Percentiles rank a stretch among this genome's conserved stretches.
phyloP scores from a whole-genome alignment of 2,113 vertebrate genomes.

The Anseranas semipalmata region DNA sequence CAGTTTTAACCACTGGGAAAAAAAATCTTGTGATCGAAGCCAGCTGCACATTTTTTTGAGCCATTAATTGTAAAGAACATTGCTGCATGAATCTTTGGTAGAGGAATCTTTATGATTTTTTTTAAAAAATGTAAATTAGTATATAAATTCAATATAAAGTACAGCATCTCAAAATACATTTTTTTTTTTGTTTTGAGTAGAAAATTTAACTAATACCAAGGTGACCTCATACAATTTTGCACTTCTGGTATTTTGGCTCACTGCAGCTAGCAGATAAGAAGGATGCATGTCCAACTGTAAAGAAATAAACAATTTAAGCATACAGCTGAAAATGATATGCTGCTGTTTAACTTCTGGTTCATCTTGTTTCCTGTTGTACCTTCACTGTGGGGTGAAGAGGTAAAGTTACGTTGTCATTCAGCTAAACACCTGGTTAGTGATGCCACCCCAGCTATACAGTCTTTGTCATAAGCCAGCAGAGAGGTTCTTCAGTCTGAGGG shows the following conservation, averaged over 20 bases:
- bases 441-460: neutral
- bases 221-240: conserved; percentile 15
- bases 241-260: conserved; percentile 39
- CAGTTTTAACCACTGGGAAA: neutral
- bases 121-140: neutral
- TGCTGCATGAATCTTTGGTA: neutral
- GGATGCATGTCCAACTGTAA: neutral
- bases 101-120: neutral
- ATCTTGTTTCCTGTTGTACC: conserved; percentile 1
- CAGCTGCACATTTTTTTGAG: neutral
- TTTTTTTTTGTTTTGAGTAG: neutral
- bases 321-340: neutral
- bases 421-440: neutral
- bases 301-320: conserved; percentile 20
- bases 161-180: neutral
- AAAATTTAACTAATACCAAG: neutral
- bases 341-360: conserved; percentile 21
- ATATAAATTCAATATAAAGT: conserved; percentile 2
- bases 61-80: neutral
- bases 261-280: neutral
- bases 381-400: neutral
- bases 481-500: neutral
- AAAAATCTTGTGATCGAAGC: neutral
- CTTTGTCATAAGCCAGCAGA: neutral
- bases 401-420: neutral